These are phyloP conservation scores for Neoseiulus cucumeris DNA, from an alignment of 1,140 invertebrate species.

Conservation along the genomic window DNA sequence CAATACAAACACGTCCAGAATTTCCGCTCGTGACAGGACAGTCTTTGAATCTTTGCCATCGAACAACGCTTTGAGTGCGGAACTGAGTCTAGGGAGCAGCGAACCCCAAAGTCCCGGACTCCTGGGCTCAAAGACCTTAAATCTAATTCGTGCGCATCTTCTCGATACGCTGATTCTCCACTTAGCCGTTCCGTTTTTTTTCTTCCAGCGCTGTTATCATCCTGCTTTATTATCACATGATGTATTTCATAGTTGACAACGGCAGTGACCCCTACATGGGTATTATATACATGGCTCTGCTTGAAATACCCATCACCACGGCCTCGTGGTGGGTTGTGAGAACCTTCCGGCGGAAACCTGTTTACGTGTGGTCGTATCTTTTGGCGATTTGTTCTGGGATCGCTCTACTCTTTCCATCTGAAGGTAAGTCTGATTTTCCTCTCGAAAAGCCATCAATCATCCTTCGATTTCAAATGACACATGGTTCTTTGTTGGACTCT, in stretches of 20 bases:
- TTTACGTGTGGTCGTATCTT: slow-evolving; percentile 1
- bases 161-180: too few relatives aligned
- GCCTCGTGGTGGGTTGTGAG: neutral
- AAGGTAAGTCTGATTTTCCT: neutral
- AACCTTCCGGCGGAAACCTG: neutral
- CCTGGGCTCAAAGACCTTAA: too few relatives aligned
- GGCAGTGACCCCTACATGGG: neutral
- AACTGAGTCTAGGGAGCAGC: too few relatives aligned
- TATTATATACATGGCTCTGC: neutral
- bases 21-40: too few relatives aligned
- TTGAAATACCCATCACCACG: neutral
- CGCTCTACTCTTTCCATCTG: neutral
- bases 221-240: neutral
- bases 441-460: neutral
- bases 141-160: too few relatives aligned
- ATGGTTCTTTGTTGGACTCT: too few relatives aligned
- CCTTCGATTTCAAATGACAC: neutral
- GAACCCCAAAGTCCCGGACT: too few relatives aligned
- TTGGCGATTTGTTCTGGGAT: neutral
- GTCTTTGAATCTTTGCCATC: too few relatives aligned
- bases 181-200: too few relatives aligned
- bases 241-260: slow-evolving; percentile 5
- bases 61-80: too few relatives aligned
- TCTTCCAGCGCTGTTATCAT: neutral
- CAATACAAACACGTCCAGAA: too few relatives aligned